Evolutionary conservation across 2,797 vertebrate species (phyloP).

Genomic region (Neosilurus mollespiculum): DNA sequence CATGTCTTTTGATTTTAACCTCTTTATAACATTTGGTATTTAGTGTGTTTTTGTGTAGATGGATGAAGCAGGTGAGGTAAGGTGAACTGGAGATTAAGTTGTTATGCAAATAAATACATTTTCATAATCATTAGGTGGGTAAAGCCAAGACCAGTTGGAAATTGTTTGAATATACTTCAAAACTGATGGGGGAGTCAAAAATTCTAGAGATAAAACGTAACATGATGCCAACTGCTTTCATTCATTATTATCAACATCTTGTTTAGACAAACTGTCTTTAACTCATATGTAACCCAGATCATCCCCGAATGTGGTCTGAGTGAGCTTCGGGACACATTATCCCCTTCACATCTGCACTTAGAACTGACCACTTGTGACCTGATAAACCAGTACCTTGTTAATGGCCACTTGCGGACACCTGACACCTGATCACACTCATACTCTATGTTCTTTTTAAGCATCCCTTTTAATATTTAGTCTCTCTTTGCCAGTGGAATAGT

Average conservation of each 20-base stretch:
- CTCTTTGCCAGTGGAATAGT: not conserved
- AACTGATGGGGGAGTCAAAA: not conserved
- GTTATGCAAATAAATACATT: not conserved
- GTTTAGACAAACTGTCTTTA: not conserved
- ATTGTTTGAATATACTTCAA: not conserved
- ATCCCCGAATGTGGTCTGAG: too few species aligned
- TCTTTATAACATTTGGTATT: constrained; percentile 32
- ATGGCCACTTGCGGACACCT: not conserved
- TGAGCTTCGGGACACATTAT: too few species aligned
- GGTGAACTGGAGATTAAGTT: not conserved
- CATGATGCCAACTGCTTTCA: not conserved
- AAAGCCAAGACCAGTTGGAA: not conserved
- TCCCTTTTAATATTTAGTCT: not conserved
- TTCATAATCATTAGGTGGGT: not conserved
- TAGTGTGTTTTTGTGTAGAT: constrained; percentile 18
- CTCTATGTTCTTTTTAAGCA: not conserved
- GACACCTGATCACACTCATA: not conserved
- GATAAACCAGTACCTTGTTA: not conserved
- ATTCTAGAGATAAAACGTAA: not conserved
- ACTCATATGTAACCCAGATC: too few species aligned
- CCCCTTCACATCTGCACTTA: too few species aligned
- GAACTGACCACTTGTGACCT: too few species aligned
- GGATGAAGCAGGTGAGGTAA: not conserved
- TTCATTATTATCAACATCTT: not conserved
- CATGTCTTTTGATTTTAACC: not conserved